Percentiles rank a stretch among this genome's conserved stretches.
Evolutionary conservation across 2,797 vertebrate genomes (phyloP).

Genomic region (Chaetodon trifasciatus): DNA sequence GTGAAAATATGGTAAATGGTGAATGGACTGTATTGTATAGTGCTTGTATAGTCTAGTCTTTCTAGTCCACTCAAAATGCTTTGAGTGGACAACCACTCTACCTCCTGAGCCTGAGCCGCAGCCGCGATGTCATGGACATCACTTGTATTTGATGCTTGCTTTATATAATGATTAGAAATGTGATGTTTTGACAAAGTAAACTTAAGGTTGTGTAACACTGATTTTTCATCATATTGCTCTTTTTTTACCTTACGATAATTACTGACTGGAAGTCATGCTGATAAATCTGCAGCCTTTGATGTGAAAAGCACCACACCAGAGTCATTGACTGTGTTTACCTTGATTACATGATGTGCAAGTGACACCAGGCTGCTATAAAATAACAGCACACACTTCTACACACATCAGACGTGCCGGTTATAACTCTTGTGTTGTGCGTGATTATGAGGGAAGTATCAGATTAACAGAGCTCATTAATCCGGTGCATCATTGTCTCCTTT

Average conservation of each 20-base stretch:
- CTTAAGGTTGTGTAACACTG: not conserved
- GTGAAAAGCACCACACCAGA: not conserved
- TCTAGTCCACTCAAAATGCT: too few species aligned
- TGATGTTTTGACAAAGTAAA: not conserved
- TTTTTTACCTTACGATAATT: not conserved
- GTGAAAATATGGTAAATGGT: not conserved
- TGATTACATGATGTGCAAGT: not conserved
- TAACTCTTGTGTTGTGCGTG: not conserved
- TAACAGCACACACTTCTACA: not conserved
- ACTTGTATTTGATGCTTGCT: not conserved
- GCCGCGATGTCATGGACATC: not conserved
- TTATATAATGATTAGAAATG: slow-evolving; percentile 1
- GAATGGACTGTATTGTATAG: too few species aligned
- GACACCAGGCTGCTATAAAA: not conserved
- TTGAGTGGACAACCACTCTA: too few species aligned
- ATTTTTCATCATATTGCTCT: not conserved
- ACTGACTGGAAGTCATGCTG: not conserved
- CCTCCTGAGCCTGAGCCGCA: too few species aligned
- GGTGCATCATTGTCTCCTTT: not conserved
- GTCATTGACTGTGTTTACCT: not conserved
- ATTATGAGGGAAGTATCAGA: not conserved
- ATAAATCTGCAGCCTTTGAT: not conserved
- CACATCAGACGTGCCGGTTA: not conserved
- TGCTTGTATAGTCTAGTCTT: too few species aligned
- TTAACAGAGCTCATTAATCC: not conserved